These are phyloP conservation scores for Cheilosia soror DNA, from an alignment of 2,888 invertebrate species.

Conservation along the genomic window DNA sequence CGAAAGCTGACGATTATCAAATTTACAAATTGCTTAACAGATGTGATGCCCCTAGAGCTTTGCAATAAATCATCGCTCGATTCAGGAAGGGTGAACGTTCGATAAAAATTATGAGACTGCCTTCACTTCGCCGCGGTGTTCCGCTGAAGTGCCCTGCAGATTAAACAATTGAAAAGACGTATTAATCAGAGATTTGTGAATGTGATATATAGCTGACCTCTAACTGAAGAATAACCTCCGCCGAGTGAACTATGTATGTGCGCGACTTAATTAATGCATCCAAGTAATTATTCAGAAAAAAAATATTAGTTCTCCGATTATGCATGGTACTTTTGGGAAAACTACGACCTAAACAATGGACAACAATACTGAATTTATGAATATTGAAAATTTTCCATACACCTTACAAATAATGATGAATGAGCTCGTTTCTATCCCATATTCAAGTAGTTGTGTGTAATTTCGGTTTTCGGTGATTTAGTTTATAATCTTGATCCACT, in stretches of 20 bases:
- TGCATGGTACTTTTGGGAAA: slow-evolving; percentile 4
- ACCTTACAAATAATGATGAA: too few relatives aligned
- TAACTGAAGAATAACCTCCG: background rate
- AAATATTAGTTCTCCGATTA: background rate
- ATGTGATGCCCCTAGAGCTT: too few relatives aligned
- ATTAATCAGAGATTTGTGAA: background rate
- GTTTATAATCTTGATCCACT: background rate
- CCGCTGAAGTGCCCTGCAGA: background rate
- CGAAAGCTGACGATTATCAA: too few relatives aligned
- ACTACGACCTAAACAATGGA: background rate
- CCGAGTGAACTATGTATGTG: background rate
- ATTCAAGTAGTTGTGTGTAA: too few relatives aligned
- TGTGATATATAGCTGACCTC: background rate
- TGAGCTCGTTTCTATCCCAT: too few relatives aligned
- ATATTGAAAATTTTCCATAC: too few relatives aligned
- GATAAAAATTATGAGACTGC: background rate
- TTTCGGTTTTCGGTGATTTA: too few relatives aligned
- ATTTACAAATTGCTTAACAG: too few relatives aligned
- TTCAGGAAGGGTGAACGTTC: too few relatives aligned
- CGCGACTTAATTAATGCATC: background rate
- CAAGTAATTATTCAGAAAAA: background rate
- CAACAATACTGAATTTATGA: background rate
- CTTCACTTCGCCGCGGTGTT: background rate
- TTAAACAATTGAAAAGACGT: slow-evolving; percentile 15
- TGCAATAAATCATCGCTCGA: too few relatives aligned